Conservation (phyloP, 2,888 invertebrate genomes). For the Caradrina clavipalpis region DNA sequence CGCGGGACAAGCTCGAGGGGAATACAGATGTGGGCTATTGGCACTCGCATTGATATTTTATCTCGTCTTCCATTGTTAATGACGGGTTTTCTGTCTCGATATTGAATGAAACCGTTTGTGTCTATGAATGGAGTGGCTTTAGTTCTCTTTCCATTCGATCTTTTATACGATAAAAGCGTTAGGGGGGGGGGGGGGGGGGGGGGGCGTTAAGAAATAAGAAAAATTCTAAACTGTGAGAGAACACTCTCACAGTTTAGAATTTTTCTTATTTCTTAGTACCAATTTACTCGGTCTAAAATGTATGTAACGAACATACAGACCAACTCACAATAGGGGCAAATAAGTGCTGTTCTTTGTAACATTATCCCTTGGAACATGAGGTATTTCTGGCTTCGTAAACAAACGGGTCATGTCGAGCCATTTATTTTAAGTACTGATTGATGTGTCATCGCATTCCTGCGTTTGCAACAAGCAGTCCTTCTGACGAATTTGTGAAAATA, state of each 20-base stretch:
- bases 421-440: slow-evolving; percentile 42
- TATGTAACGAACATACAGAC: background rate
- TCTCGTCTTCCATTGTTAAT: slow-evolving; percentile 35
- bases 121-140: slow-evolving; percentile 22
- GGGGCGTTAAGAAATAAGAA: no score
- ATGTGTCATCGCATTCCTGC: slow-evolving; percentile 36
- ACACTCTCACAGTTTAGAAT: background rate
- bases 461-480: slow-evolving; percentile 7
- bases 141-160: slow-evolving; percentile 9
- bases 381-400: slow-evolving; percentile 37
- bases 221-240: background rate
- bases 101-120: slow-evolving; percentile 23
- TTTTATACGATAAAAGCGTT: slow-evolving; percentile 1
- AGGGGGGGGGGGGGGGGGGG: no score
- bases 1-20: slow-evolving; percentile 58
- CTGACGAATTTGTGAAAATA: slow-evolving; percentile 19
- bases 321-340: background rate
- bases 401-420: slow-evolving; percentile 23
- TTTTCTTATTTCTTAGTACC: no score
- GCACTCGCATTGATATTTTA: slow-evolving; percentile 56
- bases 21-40: slow-evolving; percentile 62
- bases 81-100: slow-evolving; percentile 12
- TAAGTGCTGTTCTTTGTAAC: slow-evolving; percentile 9
- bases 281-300: background rate
- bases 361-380: slow-evolving; percentile 7